A percentile compares a stretch with the other conserved stretches of the same genome.
Conservation (phyloP, 1,140 invertebrate genomes). For the Drepana arcuata region DNA sequence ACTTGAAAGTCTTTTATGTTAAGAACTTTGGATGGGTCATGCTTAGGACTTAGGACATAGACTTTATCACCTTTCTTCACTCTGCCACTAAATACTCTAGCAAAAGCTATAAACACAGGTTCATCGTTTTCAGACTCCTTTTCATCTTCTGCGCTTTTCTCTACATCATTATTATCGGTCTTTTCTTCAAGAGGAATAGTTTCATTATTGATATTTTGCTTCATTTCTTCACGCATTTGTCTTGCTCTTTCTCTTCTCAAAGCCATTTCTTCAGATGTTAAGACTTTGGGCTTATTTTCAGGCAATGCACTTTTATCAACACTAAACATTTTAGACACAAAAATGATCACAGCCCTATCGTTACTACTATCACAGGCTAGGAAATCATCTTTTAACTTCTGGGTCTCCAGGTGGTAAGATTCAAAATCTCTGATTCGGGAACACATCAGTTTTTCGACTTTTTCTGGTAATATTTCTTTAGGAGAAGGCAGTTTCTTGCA, state of each 20-base stretch:
- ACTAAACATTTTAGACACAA: conserved; percentile 96
- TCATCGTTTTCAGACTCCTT: conserved; percentile 64
- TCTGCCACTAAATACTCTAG: conserved; percentile 92
- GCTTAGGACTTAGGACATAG: conserved; percentile 92
- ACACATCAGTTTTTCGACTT: conserved; percentile 83
- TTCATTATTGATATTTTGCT: conserved; percentile 68
- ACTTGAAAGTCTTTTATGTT: conserved; percentile 59
- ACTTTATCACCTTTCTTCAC: conserved; percentile 83
- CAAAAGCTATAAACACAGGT: conserved; percentile 92
- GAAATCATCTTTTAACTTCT: conserved; percentile 83
- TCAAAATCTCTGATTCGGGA: conserved; percentile 79
- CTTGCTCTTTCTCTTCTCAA: conserved; percentile 79
- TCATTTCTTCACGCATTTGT: conserved; percentile 74
- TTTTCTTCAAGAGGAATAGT: conserved; percentile 67
- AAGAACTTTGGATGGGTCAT: conserved; percentile 82
- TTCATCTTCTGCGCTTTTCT: conserved; percentile 38
- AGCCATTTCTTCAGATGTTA: conserved; percentile 85
- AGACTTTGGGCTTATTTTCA: conserved; percentile 79
- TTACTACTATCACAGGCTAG: conserved; percentile 78
- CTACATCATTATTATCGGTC: conserved; percentile 40
- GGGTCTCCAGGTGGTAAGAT: conserved; percentile 79
- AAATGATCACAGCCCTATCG: conserved; percentile 86
- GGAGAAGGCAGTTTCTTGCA: conserved; percentile 87
- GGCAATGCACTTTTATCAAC: conserved; percentile 81
- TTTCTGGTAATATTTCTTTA: conserved; percentile 81